Evolutionary conservation across 2,113 vertebrate genomes (phyloP).

Genomic region (Lasiurus borealis): DNA sequence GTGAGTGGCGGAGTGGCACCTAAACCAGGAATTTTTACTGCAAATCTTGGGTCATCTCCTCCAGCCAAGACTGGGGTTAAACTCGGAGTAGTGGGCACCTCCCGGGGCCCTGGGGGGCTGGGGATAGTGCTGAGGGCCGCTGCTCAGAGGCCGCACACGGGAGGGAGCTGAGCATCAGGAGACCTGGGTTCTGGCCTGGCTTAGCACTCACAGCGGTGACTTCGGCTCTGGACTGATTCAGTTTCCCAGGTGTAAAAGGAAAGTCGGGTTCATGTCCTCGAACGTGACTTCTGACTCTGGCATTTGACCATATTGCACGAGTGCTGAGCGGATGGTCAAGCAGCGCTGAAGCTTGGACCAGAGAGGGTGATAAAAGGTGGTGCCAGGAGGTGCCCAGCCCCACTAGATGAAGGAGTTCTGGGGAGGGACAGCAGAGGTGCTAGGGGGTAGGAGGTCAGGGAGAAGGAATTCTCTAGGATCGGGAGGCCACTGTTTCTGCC

Average conservation of each 20-base stretch:
- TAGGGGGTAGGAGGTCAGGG: not conserved
- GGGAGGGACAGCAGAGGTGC: not conserved
- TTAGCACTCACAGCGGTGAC: not conserved
- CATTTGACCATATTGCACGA: not conserved
- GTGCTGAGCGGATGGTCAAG: not conserved
- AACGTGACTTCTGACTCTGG: not conserved
- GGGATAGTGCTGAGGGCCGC: not conserved
- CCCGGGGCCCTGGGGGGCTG: rapidly evolving
- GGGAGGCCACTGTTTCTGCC: not conserved
- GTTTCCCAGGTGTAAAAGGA: not conserved
- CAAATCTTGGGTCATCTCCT: not conserved
- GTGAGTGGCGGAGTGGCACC: not conserved
- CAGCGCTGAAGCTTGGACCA: not conserved
- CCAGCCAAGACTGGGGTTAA: not conserved
- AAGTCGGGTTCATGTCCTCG: not conserved
- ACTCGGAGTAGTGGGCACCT: not conserved
- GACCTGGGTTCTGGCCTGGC: not conserved
- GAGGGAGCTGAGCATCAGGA: not conserved
- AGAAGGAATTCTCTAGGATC: not conserved
- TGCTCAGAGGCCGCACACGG: not conserved
- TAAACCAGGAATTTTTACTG: not conserved
- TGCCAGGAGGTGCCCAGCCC: not conserved
- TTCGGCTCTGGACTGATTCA: not conserved
- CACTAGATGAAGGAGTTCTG: not conserved
- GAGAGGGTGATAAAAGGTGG: not conserved